Conservation (phyloP, 2,888 invertebrate genomes). For the Dioctria linearis region DNA sequence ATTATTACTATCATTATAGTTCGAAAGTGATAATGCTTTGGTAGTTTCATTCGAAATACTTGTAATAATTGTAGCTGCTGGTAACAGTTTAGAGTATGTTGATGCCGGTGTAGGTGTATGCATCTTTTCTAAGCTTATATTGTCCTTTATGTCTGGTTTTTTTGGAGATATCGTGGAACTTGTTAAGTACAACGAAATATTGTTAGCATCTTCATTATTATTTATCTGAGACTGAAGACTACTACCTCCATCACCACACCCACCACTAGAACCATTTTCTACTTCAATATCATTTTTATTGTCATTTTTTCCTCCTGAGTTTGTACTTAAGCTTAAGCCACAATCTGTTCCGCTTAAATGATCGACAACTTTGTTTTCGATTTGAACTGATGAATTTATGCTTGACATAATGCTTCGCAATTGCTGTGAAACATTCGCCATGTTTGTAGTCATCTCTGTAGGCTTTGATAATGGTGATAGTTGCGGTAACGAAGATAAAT, state of each 20-base stretch:
- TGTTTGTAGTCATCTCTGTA: constrained; percentile 80
- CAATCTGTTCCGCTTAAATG: not conserved
- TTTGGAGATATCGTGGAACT: constrained; percentile 6
- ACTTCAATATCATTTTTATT: not conserved
- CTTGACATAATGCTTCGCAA: constrained; percentile 78
- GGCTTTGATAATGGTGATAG: constrained; percentile 82
- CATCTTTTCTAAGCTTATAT: not conserved
- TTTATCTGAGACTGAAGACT: not conserved
- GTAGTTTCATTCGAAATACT: constrained; percentile 59
- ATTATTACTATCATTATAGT: constrained; percentile 10
- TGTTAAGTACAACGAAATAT: constrained; percentile 41
- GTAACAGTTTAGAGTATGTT: constrained; percentile 53
- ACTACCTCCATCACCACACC: no score
- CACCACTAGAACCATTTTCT: not conserved
- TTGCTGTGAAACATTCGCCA: constrained; percentile 81
- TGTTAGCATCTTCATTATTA: not conserved
- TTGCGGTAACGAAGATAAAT: constrained; percentile 77
- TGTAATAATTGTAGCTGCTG: constrained; percentile 59
- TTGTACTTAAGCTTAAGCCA: not conserved
- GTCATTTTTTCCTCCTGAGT: constrained; percentile 2
- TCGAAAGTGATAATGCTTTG: constrained; percentile 58
- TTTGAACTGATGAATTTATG: constrained; percentile 62
- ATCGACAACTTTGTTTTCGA: constrained; percentile 18
- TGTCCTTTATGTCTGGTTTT: constrained; percentile 9
- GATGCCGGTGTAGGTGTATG: constrained; percentile 26